A percentile compares a stretch with the other conserved stretches of the same genome.
Conservation (phyloP, 1,140 invertebrate species). For the Geopemphigus sp. region DNA sequence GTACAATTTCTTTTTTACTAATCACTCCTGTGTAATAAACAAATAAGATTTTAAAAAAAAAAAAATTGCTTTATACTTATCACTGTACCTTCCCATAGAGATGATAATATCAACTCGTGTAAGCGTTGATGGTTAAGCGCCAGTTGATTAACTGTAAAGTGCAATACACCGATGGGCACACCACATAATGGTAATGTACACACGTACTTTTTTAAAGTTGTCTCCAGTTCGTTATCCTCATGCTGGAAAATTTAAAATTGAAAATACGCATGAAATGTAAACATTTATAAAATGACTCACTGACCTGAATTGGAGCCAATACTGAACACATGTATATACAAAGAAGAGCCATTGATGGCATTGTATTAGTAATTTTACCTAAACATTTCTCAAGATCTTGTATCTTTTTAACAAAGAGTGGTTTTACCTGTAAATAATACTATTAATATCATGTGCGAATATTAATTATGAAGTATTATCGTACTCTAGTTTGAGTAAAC, state of each 20-base stretch:
- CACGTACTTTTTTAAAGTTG: constrained; percentile 60
- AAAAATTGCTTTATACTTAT: not conserved
- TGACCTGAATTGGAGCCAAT: constrained; percentile 55
- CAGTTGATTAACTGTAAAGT: constrained; percentile 56
- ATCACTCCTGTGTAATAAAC: constrained; percentile 60
- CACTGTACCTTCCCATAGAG: constrained; percentile 68
- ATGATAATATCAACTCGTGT: constrained; percentile 57
- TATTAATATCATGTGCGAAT: not conserved
- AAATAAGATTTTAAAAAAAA: constrained; percentile 7
- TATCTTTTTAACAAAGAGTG: constrained; percentile 59
- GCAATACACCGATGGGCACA: constrained; percentile 59
- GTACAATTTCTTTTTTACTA: constrained; percentile 63
- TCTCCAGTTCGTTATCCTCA: constrained; percentile 57
- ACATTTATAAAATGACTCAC: not conserved
- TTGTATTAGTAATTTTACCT: constrained; percentile 55
- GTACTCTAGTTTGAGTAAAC: constrained; percentile 53
- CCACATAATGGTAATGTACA: constrained; percentile 60
- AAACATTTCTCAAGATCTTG: constrained; percentile 56
- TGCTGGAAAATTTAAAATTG: constrained; percentile 50
- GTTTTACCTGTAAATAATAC: constrained; percentile 56
- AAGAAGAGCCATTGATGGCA: constrained; percentile 59
- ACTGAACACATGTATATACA: constrained; percentile 62
- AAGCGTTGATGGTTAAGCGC: constrained; percentile 53
- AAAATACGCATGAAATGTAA: not conserved
- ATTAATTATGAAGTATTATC: not conserved